Evolutionary conservation across 2,113 vertebrate genomes (phyloP), one percentile per base, ranked within the genome.

Genomic region (Chinchilla lanigera): DNA sequence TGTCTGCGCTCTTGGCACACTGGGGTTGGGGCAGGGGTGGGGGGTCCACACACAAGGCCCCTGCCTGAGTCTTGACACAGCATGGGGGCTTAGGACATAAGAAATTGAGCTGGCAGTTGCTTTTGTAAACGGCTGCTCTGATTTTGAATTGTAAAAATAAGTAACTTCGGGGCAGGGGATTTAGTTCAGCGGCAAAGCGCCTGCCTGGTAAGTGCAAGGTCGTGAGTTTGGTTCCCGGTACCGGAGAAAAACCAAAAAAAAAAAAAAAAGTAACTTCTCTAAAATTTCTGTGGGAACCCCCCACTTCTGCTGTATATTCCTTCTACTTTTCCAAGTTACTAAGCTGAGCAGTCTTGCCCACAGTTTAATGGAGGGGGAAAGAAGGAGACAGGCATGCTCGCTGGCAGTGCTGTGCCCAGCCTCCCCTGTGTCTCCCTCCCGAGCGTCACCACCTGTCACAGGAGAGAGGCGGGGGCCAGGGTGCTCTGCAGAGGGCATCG

Each of bases 121-220:
- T 80, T 83, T 81, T 88, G 58, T 1, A 93, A 54, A 89, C 24
- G 73, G n/a, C 7, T 82, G 54, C 47, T 93, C 77, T 26, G 38
- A 90, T 52, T 91, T 4, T 83, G 41, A 26, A 86, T 65, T 89
- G 88, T 11, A 73, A 90, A 96, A 94, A 87, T n/a, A n/a, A n/a
- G n/a, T n/a, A n/a, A n/a, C n/a, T n/a, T n/a, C n/a, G n/a, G n/a
- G n/a, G n/a, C n/a, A n/a, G n/a, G n/a, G n/a, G n/a, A n/a, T n/a
- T n/a, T n/a, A n/a, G n/a, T n/a, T n/a, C n/a, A n/a, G n/a, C n/a
- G n/a, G n/a, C n/a, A n/a, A n/a, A n/a, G n/a, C n/a, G n/a, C n/a
- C n/a, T n/a, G n/a, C n/a, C n/a, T n/a, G n/a, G n/a, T n/a, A n/a
- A n/a, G n/a, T n/a, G n/a, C n/a, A n/a, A n/a, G n/a, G n/a, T n/a